Base-by-base conservation (phyloP, 2,113 vertebrate genomes). In the Kryptolebias marmoratus region DNA sequence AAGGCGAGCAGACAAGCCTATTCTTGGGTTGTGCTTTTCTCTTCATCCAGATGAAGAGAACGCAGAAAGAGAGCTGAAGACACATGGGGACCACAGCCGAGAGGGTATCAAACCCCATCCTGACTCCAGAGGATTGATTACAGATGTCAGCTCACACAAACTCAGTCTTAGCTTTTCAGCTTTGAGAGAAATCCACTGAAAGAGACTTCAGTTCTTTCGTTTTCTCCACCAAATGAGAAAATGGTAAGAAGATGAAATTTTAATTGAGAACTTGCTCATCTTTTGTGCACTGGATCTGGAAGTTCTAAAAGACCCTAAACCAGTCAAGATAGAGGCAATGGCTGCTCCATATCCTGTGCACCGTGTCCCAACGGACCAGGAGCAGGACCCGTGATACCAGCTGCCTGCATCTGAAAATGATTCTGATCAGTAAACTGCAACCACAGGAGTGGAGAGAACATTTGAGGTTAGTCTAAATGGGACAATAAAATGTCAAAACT, bases 121-220 rank as follows among this genome's bases (percentile, higher is more conserved):
- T 1, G 1, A 16, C 73, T 65, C 52, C 67, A 58, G 59, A 77
- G 66, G 76, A 82, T 66, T 77, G 77, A 82, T 89, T 85, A 87
- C 30, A 89, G 66, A 89, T 84, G 88, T 66, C 80, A 83, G 63
- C 48, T 53, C 50, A 18, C 60, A 71, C 55, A 82, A 67, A 80
- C 64, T 71, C 60, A 64, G 47, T 3, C 30, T 42, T 50, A 52
- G 48, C 65, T 77, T 80, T 57, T 68, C 16, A 74, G 65, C 65
- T 59, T 28, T 54, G 56, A 18, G 61, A 65, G 28, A 71, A 49
- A 58, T 69, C 56, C 47, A 27, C 16, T 4, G 16, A 48, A 55
- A 68, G 30, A 53, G 53, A 45, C 54, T 59, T 62, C 61, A 59
- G 52, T 30, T 69, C 58, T 72, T 59, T 64, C 12, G 16, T 30